phyloP scores from a whole-genome alignment of 2,797 vertebrate genomes.

The Gadopsis bispinosus region DNA sequence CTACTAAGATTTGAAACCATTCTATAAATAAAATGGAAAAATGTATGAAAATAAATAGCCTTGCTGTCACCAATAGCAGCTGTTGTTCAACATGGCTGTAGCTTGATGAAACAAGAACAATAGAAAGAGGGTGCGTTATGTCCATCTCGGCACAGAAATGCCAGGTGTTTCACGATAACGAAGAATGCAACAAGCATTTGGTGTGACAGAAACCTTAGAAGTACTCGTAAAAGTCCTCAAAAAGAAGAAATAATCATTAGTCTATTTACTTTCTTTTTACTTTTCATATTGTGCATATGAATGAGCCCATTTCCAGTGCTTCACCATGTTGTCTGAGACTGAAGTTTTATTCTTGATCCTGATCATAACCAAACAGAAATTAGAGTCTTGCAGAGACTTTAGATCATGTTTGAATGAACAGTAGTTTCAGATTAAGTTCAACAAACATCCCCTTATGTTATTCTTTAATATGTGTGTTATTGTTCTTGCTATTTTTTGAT shows the following conservation, averaged over 20 bases:
- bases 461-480: not conserved
- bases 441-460: not conserved
- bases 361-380: not conserved
- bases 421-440: not conserved
- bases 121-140: constrained; percentile 42
- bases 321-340: constrained; percentile 53
- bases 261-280: constrained; percentile 20
- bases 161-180: constrained; percentile 15
- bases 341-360: not conserved
- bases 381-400: not conserved
- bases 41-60: not conserved
- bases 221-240: not conserved
- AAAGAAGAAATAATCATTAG: constrained; percentile 38
- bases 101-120: constrained; percentile 21
- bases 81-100: constrained; percentile 13
- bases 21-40: constrained; percentile 7
- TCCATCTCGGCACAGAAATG: constrained; percentile 39
- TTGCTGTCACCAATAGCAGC: constrained; percentile 3
- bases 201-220: not conserved
- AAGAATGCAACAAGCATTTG: not conserved
- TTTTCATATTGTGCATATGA: not conserved
- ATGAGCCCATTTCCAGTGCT: constrained; percentile 50
- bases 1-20: constrained; percentile 7
- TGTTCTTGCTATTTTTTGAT: not conserved
- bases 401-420: not conserved